Percentiles rank a stretch among this genome's conserved stretches.
Evolutionary conservation across 2,113 vertebrate species (phyloP).

Genomic region (Emberiza fucata): DNA sequence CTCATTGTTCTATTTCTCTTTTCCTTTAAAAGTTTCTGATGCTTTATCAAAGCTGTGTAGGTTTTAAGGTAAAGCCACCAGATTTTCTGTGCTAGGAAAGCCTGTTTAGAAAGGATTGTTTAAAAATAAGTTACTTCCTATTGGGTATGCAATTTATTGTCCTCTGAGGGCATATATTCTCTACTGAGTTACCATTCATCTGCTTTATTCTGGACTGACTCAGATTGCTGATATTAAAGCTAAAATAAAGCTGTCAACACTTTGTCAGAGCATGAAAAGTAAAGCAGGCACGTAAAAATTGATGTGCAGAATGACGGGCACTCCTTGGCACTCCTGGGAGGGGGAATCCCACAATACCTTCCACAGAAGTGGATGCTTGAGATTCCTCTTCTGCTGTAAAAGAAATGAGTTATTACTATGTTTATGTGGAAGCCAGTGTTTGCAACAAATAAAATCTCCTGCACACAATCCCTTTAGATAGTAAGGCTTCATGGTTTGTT

Average conservation of each 20-base stretch:
- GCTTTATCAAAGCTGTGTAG: background rate
- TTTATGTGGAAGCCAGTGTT: background rate
- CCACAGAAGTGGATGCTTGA: background rate
- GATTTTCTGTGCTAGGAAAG: background rate
- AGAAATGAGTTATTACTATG: background rate
- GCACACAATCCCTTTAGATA: background rate
- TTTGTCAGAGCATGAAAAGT: constrained; percentile 5
- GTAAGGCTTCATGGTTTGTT: background rate
- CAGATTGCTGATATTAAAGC: background rate
- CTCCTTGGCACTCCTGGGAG: background rate
- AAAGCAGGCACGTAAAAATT: background rate
- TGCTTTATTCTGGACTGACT: constrained; percentile 9
- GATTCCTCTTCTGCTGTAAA: background rate
- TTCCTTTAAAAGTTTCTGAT: background rate
- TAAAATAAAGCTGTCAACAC: constrained; percentile 51
- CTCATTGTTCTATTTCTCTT: background rate
- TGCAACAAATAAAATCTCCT: background rate
- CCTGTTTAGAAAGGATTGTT: background rate
- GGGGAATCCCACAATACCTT: background rate
- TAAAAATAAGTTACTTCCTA: background rate
- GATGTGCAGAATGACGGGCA: background rate
- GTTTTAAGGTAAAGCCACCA: background rate
- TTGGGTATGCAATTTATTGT: constrained; percentile 10
- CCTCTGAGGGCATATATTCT: constrained; percentile 5
- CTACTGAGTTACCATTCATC: constrained; percentile 12